phyloP scores from a whole-genome alignment of 2,888 invertebrate genomes.

The Stegana nigrithorax region DNA sequence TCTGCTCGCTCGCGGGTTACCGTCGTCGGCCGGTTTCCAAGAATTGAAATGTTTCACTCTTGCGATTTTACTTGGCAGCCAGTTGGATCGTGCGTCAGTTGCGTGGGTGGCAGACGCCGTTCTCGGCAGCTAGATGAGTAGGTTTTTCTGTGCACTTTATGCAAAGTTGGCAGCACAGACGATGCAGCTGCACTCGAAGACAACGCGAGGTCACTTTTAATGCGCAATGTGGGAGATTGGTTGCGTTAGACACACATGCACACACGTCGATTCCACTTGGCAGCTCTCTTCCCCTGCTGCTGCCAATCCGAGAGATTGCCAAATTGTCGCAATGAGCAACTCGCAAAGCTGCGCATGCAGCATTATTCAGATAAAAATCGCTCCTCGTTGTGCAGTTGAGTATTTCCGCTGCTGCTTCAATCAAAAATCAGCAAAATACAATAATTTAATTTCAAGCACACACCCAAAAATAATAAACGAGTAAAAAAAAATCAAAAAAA shows the following conservation, averaged over 20 bases:
- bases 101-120: constrained; percentile 1
- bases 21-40: not conserved
- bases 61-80: not conserved
- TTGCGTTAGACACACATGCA: too few species aligned
- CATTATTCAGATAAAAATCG: too few species aligned
- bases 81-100: not conserved
- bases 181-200: not conserved
- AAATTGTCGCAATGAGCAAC: too few species aligned
- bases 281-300: too few species aligned
- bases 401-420: constrained; percentile 53
- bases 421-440: constrained; percentile 42
- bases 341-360: too few species aligned
- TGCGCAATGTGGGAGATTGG: not conserved
- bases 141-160: not conserved
- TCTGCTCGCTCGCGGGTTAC: too few species aligned
- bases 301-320: too few species aligned
- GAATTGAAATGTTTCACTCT: constrained; percentile 7
- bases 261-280: too few species aligned
- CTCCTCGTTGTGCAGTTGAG: constrained; percentile 49
- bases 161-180: not conserved
- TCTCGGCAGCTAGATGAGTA: not conserved
- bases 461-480: not conserved
- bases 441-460: constrained; percentile 30
- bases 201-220: too few species aligned
- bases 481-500: too few species aligned